Evolutionary conservation across 1,140 invertebrate genomes (phyloP).

Genomic region (Plutomurus gul): DNA sequence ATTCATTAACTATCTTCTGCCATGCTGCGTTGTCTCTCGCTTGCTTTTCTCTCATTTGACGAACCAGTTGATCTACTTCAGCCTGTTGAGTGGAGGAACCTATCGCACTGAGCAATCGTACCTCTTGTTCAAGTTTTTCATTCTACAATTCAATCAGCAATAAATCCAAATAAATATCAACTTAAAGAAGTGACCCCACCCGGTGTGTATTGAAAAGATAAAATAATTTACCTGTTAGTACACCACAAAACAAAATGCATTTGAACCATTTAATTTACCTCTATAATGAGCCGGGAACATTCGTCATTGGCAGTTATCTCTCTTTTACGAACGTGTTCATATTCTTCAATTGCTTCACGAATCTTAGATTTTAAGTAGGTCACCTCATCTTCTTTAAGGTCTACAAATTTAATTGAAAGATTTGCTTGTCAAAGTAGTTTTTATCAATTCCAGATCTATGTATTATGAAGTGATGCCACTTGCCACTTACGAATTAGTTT

Average conservation of each 20-base stretch:
- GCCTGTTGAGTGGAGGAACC: slow-evolving; percentile 44
- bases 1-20: slow-evolving; percentile 29
- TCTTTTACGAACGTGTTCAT: slow-evolving; percentile 22
- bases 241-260: too few relatives aligned
- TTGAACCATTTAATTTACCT: slow-evolving; percentile 32
- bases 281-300: neutral
- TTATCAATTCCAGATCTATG: too few relatives aligned
- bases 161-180: too few relatives aligned
- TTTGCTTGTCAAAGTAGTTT: too few relatives aligned
- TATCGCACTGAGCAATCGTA: slow-evolving; percentile 40
- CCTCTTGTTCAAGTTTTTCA: slow-evolving; percentile 40
- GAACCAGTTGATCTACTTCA: slow-evolving; percentile 42
- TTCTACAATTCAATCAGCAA: slow-evolving; percentile 21
- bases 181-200: neutral
- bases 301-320: slow-evolving; percentile 36
- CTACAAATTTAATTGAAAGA: too few relatives aligned
- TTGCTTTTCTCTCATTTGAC: slow-evolving; percentile 46
- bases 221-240: too few relatives aligned
- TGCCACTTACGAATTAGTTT: slow-evolving; percentile 37
- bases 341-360: slow-evolving; percentile 45
- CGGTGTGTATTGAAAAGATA: neutral
- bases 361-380: slow-evolving; percentile 47
- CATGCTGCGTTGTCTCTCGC: slow-evolving; percentile 34
- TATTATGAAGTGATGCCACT: too few relatives aligned
- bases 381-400: slow-evolving; percentile 44